phyloP scores from a whole-genome alignment of 35 echinoderm and acorn worm species.

The Eucidaris tribuloides region DNA sequence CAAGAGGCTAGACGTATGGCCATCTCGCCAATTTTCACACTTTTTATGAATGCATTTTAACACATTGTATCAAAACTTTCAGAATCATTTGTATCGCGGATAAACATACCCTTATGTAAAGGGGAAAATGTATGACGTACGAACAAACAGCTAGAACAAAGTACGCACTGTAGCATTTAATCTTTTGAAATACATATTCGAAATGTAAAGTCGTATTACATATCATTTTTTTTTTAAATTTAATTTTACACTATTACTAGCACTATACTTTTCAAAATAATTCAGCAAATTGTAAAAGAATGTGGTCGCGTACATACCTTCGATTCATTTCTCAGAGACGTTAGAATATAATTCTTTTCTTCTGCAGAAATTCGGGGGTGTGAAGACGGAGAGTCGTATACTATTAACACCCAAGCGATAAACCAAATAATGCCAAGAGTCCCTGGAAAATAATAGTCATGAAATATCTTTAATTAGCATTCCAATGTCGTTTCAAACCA shows the following conservation, averaged over 20 bases:
- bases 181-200: background rate
- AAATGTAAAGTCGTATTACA: background rate
- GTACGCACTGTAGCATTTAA: background rate
- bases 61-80: too few relatives aligned
- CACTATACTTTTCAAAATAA: background rate
- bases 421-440: background rate
- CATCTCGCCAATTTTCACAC: too few relatives aligned
- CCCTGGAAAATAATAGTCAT: background rate
- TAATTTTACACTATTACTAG: background rate
- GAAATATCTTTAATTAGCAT: background rate
- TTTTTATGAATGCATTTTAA: too few relatives aligned
- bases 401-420: background rate
- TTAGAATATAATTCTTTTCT: background rate
- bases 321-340: background rate
- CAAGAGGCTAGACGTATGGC: too few relatives aligned
- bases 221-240: background rate
- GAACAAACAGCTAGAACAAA: background rate
- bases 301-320: background rate
- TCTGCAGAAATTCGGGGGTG: background rate
- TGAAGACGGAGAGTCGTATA: background rate
- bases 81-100: too few relatives aligned
- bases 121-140: too few relatives aligned
- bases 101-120: too few relatives aligned
- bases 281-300: background rate
- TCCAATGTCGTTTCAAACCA: too few relatives aligned